A percentile compares a stretch with the other conserved stretches of the same genome.
These are phyloP conservation scores for Accipiter virgatus DNA, from an alignment of 2,113 vertebrate species.

Conservation along the genomic window DNA sequence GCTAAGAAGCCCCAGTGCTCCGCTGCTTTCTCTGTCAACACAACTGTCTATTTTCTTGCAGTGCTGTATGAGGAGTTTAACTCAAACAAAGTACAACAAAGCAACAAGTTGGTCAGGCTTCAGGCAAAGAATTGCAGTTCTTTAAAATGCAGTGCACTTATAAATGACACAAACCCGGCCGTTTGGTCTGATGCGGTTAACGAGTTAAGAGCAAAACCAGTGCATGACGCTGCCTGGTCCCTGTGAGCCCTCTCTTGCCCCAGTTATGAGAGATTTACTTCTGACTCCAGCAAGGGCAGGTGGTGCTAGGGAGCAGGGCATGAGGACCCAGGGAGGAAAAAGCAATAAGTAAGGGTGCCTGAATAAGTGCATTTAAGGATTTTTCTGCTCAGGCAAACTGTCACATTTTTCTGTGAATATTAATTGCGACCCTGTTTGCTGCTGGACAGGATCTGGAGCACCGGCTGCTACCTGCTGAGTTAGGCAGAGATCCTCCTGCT, in stretches of 20 bases:
- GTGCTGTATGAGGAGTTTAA: neutral
- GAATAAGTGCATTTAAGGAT: neutral
- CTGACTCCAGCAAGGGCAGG: neutral
- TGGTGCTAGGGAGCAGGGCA: neutral
- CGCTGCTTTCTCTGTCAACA: neutral
- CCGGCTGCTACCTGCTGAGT: neutral
- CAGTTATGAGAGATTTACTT: neutral
- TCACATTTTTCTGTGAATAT: neutral
- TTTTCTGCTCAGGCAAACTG: neutral
- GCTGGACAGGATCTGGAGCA: neutral
- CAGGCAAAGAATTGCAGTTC: neutral
- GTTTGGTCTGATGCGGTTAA: neutral
- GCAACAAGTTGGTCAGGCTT: conserved; percentile 1
- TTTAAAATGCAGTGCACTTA: neutral
- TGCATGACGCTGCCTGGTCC: neutral
- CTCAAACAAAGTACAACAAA: neutral
- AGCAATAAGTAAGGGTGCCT: neutral
- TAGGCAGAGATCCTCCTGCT: neutral
- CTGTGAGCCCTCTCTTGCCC: neutral
- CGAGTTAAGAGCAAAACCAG: neutral
- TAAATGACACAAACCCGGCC: neutral
- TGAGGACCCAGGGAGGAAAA: neutral
- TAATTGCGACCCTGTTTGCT: neutral
- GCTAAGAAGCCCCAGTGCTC: neutral
- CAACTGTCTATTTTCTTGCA: neutral